A percentile compares a stretch with the other conserved stretches of the same genome.
These are phyloP conservation scores for Meloe dianella DNA, from an alignment of 2,888 invertebrate species.

Conservation along the genomic window DNA sequence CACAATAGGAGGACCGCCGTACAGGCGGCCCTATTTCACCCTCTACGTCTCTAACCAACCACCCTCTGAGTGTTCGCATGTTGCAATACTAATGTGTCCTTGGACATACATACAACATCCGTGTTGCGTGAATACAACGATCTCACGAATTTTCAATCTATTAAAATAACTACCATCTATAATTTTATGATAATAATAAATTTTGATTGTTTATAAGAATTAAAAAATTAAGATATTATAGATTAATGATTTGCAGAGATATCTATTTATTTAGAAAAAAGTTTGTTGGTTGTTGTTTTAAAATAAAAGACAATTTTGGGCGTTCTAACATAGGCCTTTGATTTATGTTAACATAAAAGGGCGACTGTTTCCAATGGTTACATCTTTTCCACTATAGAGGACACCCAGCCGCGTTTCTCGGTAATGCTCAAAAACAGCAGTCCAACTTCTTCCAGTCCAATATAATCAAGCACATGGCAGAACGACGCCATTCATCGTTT, in stretches of 20 bases:
- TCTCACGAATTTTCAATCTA: not conserved
- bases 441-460: slow-evolving; percentile 23
- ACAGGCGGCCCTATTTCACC: slow-evolving; percentile 36
- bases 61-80: slow-evolving; percentile 24
- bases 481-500: slow-evolving; percentile 35
- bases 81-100: not conserved
- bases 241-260: no score
- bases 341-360: slow-evolving; percentile 30
- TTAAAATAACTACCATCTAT: not conserved
- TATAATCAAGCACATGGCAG: slow-evolving; percentile 33
- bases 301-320: not conserved
- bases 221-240: no score
- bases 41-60: slow-evolving; percentile 21
- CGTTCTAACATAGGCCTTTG: slow-evolving; percentile 10
- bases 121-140: not conserved
- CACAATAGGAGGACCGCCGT: slow-evolving; percentile 31
- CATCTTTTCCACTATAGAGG: slow-evolving; percentile 20
- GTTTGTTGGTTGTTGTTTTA: not conserved
- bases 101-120: not conserved
- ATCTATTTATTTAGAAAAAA: not conserved
- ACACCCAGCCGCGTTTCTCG: slow-evolving; percentile 35
- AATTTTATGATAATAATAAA: not conserved
- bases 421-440: slow-evolving; percentile 2
- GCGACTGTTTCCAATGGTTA: slow-evolving; percentile 36
- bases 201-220: no score